These are phyloP conservation scores for Emberiza fucata DNA, from an alignment of 2,113 vertebrate genomes.

Conservation along the genomic window DNA sequence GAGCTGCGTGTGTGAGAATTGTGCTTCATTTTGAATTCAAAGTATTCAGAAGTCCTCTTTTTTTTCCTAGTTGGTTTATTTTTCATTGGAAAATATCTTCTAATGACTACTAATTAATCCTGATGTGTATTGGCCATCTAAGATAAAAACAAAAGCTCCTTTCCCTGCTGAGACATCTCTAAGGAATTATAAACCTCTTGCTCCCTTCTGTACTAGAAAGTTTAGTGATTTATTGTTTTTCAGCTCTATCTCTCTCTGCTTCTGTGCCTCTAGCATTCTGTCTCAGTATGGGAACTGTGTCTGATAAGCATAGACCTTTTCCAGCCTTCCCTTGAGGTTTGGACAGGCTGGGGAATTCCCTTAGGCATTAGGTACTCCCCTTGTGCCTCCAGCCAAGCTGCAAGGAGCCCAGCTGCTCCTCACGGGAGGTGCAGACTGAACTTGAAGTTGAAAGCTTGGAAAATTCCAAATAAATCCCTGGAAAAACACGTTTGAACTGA, in stretches of 20 bases:
- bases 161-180: background rate
- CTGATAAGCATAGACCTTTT: background rate
- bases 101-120: background rate
- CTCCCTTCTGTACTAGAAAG: background rate
- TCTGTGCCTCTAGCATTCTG: background rate
- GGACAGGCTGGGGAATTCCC: background rate
- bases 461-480: background rate
- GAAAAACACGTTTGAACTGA: background rate
- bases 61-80: background rate
- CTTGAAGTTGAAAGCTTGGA: background rate
- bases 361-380: background rate
- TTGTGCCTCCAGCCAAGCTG: background rate
- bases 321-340: background rate
- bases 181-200: background rate
- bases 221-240: background rate
- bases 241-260: background rate
- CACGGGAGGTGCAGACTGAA: background rate
- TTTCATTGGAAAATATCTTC: background rate
- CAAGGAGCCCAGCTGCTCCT: background rate
- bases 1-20: background rate
- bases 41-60: background rate
- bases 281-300: background rate
- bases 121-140: background rate
- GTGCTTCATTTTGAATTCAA: background rate
- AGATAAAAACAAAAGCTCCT: background rate